Conservation (phyloP, 2,888 invertebrate genomes). For the Luperina testacea region DNA sequence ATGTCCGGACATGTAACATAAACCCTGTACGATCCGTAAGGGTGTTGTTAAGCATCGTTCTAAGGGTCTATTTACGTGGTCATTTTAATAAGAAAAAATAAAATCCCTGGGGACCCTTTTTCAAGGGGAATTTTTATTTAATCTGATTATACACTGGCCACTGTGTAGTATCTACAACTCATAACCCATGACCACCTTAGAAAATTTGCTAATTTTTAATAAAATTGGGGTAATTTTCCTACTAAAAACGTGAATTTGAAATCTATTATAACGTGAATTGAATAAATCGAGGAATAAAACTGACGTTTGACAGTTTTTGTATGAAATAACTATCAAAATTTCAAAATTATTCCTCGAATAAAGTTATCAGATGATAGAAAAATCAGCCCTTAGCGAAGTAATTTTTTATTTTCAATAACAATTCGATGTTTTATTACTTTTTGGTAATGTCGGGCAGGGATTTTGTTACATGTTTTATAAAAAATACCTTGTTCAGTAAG, state of each 20-base stretch:
- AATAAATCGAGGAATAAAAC: too few relatives aligned
- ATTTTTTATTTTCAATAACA: neutral
- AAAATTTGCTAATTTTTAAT: neutral
- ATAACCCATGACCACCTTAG: neutral
- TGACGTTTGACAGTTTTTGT: too few relatives aligned
- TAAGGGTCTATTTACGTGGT: neutral
- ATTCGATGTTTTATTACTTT: neutral
- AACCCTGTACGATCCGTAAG: neutral
- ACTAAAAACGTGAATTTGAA: neutral
- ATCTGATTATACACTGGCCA: neutral
- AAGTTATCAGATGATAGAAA: too few relatives aligned
- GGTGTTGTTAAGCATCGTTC: too few relatives aligned
- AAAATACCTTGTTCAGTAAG: conserved; percentile 85
- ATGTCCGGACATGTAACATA: neutral
- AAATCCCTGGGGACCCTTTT: too few relatives aligned
- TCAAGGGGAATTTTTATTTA: neutral
- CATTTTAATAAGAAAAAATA: neutral
- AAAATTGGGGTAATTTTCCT: neutral
- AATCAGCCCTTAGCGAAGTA: too few relatives aligned
- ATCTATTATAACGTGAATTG: too few relatives aligned
- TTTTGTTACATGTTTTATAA: neutral
- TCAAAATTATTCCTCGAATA: too few relatives aligned
- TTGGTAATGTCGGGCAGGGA: neutral
- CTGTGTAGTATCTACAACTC: neutral
- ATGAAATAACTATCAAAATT: too few relatives aligned